Evolutionary conservation across 2,797 vertebrate species (phyloP).

Genomic region (Gallirallus australis): DNA sequence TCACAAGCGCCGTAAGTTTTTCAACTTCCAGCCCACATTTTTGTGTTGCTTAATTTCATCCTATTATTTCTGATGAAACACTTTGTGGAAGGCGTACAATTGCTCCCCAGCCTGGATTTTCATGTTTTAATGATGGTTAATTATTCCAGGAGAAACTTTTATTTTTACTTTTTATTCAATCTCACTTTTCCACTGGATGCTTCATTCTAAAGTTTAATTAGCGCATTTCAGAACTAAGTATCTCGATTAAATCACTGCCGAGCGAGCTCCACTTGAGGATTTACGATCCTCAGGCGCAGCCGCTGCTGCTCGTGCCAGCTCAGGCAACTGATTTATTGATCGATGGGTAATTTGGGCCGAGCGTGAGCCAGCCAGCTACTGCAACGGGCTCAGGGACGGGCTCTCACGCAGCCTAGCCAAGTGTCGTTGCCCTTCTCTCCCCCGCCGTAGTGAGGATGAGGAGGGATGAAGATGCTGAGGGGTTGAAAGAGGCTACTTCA

Average conservation of each 20-base stretch:
- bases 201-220: slow-evolving; percentile 54
- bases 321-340: neutral
- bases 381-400: rapidly evolving
- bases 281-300: neutral
- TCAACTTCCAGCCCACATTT: neutral
- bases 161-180: neutral
- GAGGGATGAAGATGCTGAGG: neutral
- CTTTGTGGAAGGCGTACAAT: neutral
- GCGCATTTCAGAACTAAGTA: neutral
- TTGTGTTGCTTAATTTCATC: neutral
- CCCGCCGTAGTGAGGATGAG: rapidly evolving
- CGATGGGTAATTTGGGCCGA: rapidly evolving
- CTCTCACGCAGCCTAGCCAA: rapidly evolving
- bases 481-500: neutral
- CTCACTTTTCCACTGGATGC: neutral
- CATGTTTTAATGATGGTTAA: slow-evolving; percentile 31
- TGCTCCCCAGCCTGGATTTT: slow-evolving; percentile 43
- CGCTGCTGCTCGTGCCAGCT: neutral
- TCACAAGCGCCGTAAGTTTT: neutral
- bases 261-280: neutral
- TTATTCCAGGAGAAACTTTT: slow-evolving; percentile 43
- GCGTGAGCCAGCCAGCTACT: rapidly evolving
- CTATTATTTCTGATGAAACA: slow-evolving; percentile 20
- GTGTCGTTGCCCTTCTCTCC: neutral
- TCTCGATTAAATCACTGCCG: slow-evolving; percentile 14